These are phyloP conservation scores for Psettodes erumei DNA, from an alignment of 2,113 vertebrate genomes.

Conservation along the genomic window DNA sequence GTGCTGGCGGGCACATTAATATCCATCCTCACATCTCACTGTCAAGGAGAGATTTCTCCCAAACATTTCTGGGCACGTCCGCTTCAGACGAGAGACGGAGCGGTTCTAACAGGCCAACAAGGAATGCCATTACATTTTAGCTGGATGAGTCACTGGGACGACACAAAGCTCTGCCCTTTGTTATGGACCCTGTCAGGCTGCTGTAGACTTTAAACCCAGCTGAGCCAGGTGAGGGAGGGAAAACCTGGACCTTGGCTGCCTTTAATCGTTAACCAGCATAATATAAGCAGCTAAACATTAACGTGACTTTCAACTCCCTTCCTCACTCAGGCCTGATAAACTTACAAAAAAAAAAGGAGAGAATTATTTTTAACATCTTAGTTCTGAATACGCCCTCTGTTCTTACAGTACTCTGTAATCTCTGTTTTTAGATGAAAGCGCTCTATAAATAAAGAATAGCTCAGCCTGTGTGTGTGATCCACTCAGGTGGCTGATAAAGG, in stretches of 20 bases:
- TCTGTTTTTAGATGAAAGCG: constrained; percentile 56
- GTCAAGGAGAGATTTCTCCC: background rate
- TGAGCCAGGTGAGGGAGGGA: background rate
- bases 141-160: background rate
- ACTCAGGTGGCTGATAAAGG: constrained; percentile 53
- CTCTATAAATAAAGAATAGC: constrained; percentile 52
- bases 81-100: background rate
- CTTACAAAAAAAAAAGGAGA: no score
- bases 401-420: constrained; percentile 9
- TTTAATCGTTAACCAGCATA: constrained; percentile 66
- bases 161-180: background rate
- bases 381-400: background rate
- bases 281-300: constrained; percentile 66
- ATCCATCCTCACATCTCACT: background rate
- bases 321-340: no score
- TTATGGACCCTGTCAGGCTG: background rate
- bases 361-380: constrained; percentile 33
- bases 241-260: constrained; percentile 49
- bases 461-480: constrained; percentile 15
- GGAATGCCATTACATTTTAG: background rate
- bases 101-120: background rate
- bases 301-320: constrained; percentile 30
- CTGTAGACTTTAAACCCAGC: constrained; percentile 41
- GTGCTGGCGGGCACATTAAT: background rate
- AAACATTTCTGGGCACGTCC: background rate